phyloP scores from a whole-genome alignment of 30 jellyfish, hydroid and myxozoan species.

The Hydra vulgaris region DNA sequence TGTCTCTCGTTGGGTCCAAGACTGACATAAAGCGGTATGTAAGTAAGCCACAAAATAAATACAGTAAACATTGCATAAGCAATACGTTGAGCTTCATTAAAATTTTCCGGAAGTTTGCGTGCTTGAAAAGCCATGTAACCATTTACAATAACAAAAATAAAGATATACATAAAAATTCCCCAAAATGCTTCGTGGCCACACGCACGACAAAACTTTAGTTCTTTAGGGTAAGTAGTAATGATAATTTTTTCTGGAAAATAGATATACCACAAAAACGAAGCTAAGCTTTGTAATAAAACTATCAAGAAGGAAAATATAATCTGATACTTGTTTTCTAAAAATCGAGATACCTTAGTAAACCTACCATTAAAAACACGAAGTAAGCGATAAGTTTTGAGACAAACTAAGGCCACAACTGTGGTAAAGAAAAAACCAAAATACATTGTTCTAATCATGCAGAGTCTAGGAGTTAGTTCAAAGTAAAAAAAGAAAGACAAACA shows the following conservation, averaged over 20 bases:
- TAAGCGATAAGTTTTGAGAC: conserved; percentile 58
- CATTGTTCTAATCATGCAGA: conserved; percentile 36
- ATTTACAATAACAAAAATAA: conserved; percentile 33
- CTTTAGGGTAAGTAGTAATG: not conserved
- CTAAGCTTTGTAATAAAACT: conserved; percentile 29
- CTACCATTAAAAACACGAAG: conserved; percentile 44
- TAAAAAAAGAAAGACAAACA: conserved; percentile 40
- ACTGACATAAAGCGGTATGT: conserved; percentile 58
- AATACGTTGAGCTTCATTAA: conserved; percentile 70
- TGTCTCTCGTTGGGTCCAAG: conserved; percentile 12
- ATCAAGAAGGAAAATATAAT: conserved; percentile 29
- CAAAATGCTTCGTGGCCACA: conserved; percentile 40
- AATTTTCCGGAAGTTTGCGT: conserved; percentile 66
- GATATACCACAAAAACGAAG: conserved; percentile 23
- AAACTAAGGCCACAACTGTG: conserved; percentile 32
- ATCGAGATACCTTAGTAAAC: conserved; percentile 41
- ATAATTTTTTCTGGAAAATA: conserved; percentile 21
- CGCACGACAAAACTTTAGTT: conserved; percentile 19
- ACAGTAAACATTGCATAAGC: conserved; percentile 53
- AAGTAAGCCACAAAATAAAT: conserved; percentile 39
- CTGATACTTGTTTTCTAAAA: conserved; percentile 51
- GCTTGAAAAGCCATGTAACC: conserved; percentile 76
- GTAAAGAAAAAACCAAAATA: conserved; percentile 44
- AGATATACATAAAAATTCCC: conserved; percentile 23
- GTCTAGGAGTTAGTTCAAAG: conserved; percentile 19